phyloP scores from a whole-genome alignment of 2,888 invertebrate genomes.

The Oscheius myriophilus region DNA sequence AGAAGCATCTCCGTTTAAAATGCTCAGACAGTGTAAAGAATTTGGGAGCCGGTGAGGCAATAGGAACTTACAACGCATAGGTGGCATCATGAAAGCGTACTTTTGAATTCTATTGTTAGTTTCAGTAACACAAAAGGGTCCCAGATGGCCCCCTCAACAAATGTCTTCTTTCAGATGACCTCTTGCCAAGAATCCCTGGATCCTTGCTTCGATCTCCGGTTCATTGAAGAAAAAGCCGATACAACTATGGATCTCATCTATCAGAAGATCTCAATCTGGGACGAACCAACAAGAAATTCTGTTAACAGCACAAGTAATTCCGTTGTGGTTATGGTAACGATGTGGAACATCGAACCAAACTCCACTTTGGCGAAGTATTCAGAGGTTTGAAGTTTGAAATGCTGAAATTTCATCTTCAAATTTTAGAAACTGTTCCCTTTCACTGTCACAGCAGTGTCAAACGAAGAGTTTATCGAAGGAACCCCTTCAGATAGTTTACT shows the following conservation, averaged over 20 bases:
- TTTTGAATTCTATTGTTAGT: too few relatives aligned
- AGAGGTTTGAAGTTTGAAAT: constrained; percentile 2
- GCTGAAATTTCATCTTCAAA: neutral
- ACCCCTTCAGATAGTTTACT: constrained; percentile 24
- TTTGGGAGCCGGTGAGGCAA: too few relatives aligned
- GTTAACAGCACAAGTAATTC: constrained; percentile 33
- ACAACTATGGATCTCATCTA: constrained; percentile 31
- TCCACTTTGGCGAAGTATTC: constrained; percentile 35
- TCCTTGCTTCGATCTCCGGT: constrained; percentile 46
- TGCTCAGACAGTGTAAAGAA: too few relatives aligned
- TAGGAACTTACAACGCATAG: too few relatives aligned
- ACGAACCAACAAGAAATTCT: constrained; percentile 15
- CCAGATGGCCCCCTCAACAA: too few relatives aligned
- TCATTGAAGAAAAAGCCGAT: constrained; percentile 50
- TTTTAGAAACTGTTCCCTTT: constrained; percentile 31
- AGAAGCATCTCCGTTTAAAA: too few relatives aligned
- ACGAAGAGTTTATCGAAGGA: constrained; percentile 40
- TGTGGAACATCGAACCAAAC: constrained; percentile 39
- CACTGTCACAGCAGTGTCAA: constrained; percentile 19
- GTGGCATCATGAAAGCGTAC: too few relatives aligned
- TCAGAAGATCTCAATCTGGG: constrained; percentile 38
- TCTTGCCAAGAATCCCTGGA: constrained; percentile 42
- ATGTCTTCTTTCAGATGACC: constrained; percentile 41
- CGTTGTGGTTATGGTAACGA: constrained; percentile 30
- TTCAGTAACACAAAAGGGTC: too few relatives aligned